Evolutionary conservation across 2,113 vertebrate genomes (phyloP), one percentile per base, ranked within the genome.

Genomic region (Bujurquina vittata): DNA sequence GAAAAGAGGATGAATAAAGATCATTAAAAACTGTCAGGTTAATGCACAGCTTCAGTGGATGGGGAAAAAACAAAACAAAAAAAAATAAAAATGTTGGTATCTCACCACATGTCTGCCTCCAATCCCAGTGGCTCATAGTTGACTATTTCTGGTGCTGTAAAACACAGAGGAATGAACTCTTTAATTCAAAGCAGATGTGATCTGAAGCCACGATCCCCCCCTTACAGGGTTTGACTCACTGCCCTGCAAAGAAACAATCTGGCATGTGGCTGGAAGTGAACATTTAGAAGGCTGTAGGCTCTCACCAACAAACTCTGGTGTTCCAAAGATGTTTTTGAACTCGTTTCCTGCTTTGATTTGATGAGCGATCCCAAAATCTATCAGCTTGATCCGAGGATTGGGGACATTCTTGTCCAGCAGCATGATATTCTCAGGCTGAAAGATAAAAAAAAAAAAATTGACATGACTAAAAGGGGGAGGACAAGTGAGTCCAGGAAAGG

Each of bases 41-140:
- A 43, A 35, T 35, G 61, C 1, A 56, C 26, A 72, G 20, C 37
- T 60, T 69, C 18, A 76, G 61, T 40, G 15, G 3, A 33, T 4
- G 3, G 1, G 1, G 3, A n/a, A 12, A 37, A 35, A 40, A 59
- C 33, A 37, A 15, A 22, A 26, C 4, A 35, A 26, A 55, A 59
- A 5, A 26, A 56, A 33, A 73, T 20, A n/a, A 72, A 6, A 7
- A 79, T 33, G 56, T 62, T 74, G 49, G 20, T 33, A 81, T 93
- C 98, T 97, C 90, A 99, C 98, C 98, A 99, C 98, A 99, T 99
- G 92, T 99, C 98, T 0, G 98, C 98, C 91, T 99, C 98, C 92
- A 99, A 93, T 11, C 98, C 98, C 62, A 99, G 95, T 0, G 98
- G 98, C 20, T 99, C 98, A 0, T 99, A 99, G 94, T 99, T 99